Conservation (phyloP, 2,888 invertebrate species). For the Tholera decimalis region DNA sequence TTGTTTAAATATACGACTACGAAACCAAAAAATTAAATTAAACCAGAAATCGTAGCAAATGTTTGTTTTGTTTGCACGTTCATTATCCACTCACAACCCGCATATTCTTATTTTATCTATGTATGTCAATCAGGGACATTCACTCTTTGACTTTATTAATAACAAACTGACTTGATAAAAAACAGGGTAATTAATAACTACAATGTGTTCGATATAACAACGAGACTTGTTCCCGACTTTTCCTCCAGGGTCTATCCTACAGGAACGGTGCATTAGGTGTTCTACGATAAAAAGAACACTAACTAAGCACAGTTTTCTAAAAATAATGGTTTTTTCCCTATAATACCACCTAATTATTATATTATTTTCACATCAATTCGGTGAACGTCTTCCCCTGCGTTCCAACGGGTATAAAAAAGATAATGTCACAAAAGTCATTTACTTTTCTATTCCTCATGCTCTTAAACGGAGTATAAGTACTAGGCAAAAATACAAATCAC, state of each 20-base stretch:
- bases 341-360: no score
- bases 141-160: slow-evolving; percentile 14
- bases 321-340: no score
- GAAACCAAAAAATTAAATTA: not conserved
- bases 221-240: not conserved
- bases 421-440: no score
- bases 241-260: not conserved
- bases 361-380: no score
- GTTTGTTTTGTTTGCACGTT: not conserved
- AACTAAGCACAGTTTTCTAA: no score
- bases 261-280: not conserved
- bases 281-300: not conserved
- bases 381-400: no score
- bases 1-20: not conserved
- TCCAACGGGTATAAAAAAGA: no score
- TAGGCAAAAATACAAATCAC: not conserved
- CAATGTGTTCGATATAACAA: not conserved
- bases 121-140: not conserved
- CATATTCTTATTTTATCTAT: slow-evolving; percentile 2
- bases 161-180: no score
- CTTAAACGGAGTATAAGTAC: no score
- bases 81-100: not conserved
- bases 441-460: no score
- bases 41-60: not conserved
- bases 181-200: slow-evolving; percentile 9